Percentiles rank a stretch among this genome's conserved stretches.
These are phyloP conservation scores for Cyanoramphus novaezelandiae DNA, from an alignment of 2,113 vertebrate species.

Conservation along the genomic window DNA sequence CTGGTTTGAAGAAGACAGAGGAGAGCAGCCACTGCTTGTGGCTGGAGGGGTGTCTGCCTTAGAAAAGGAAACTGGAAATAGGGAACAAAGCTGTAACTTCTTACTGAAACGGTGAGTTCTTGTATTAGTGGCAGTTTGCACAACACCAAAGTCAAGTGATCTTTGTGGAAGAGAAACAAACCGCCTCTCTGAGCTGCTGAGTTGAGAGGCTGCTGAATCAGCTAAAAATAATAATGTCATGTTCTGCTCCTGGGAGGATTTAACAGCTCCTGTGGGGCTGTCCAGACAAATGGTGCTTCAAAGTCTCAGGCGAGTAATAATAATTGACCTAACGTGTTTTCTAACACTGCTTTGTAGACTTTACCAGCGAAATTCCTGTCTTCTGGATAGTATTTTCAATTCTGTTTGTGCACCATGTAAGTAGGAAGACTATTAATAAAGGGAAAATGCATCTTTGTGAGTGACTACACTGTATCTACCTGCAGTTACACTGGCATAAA, in stretches of 20 bases:
- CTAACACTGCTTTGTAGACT: neutral
- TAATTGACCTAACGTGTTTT: neutral
- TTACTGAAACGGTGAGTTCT: neutral
- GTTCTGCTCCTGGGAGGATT: neutral
- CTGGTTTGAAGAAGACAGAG: neutral
- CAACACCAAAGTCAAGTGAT: neutral
- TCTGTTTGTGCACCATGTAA: neutral
- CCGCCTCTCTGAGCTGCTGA: neutral
- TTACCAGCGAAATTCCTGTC: neutral
- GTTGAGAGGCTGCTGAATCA: neutral
- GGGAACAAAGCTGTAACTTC: neutral
- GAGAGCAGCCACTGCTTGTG: neutral
- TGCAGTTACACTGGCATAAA: neutral
- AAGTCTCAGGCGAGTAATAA: neutral
- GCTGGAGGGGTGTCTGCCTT: fast-evolving
- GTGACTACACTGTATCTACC: neutral
- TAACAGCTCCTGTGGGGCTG: neutral
- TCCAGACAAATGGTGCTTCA: neutral
- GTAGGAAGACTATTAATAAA: neutral
- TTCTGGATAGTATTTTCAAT: neutral
- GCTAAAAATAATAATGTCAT: neutral
- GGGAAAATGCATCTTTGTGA: neutral
- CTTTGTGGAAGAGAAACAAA: neutral
- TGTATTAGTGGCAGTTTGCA: neutral
- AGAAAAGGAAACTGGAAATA: slow-evolving; percentile 32